phyloP scores from a whole-genome alignment of 2,797 vertebrate species.

The Argentina silus region DNA sequence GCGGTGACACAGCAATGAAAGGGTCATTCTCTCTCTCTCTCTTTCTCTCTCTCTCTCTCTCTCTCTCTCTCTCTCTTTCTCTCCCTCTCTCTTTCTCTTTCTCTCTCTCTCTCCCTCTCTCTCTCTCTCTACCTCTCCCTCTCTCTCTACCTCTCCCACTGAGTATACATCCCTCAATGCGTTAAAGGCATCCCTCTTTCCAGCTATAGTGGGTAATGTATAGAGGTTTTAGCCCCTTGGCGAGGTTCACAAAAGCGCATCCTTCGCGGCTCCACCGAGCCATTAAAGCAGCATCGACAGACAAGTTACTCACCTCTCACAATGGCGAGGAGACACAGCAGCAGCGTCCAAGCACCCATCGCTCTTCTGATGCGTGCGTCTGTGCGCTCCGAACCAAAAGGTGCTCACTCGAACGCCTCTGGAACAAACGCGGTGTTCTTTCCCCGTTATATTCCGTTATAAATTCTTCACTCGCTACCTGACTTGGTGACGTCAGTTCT shows the following conservation, averaged over 20 bases:
- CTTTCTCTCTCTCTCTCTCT: slow-evolving; percentile 24
- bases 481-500: slow-evolving; percentile 62
- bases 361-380: slow-evolving; percentile 43
- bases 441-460: slow-evolving; percentile 45
- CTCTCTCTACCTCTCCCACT: slow-evolving; percentile 26
- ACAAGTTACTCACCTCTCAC: slow-evolving; percentile 78
- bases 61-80: slow-evolving; percentile 31
- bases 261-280: slow-evolving; percentile 30
- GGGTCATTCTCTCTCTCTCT: slow-evolving; percentile 40
- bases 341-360: slow-evolving; percentile 63
- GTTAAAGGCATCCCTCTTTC: slow-evolving; percentile 16
- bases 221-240: slow-evolving; percentile 33
- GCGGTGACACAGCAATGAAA: slow-evolving; percentile 63
- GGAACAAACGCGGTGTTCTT: slow-evolving; percentile 56
- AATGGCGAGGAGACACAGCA: slow-evolving; percentile 76
- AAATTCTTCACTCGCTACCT: slow-evolving; percentile 58
- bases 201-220: neutral
- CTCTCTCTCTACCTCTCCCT: too few species aligned
- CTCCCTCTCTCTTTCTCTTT: slow-evolving; percentile 27
- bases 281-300: slow-evolving; percentile 28
- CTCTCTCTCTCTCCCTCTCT: slow-evolving; percentile 22
- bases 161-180: neutral
- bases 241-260: slow-evolving; percentile 42
- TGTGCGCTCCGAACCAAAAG: slow-evolving; percentile 55
- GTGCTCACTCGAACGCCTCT: slow-evolving; percentile 63